Evolutionary conservation across 2,113 vertebrate species (phyloP).

Genomic region (Columbina picui): DNA sequence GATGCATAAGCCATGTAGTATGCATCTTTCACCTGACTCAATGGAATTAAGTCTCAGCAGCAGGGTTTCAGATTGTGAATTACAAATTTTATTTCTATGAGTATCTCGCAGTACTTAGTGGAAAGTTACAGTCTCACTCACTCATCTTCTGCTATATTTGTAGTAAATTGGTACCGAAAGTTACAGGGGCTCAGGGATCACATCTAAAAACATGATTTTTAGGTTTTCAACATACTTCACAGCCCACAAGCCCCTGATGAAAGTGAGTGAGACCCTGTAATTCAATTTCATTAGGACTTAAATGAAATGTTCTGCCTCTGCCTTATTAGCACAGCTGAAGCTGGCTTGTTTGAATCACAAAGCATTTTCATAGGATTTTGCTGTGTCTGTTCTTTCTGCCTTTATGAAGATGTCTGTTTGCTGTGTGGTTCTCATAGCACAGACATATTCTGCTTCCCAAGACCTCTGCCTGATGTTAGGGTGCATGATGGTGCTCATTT

Average conservation of each 20-base stretch:
- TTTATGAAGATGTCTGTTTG: not conserved
- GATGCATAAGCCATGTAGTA: not conserved
- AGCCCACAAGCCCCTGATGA: not conserved
- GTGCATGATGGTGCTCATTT: not conserved
- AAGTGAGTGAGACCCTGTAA: conserved; percentile 15
- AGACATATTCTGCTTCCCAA: not conserved
- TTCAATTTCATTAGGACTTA: not conserved
- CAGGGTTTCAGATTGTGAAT: not conserved
- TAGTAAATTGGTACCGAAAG: not conserved
- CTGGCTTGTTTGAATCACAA: not conserved
- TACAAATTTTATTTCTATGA: not conserved
- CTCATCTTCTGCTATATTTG: not conserved
- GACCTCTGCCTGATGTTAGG: not conserved
- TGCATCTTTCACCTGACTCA: not conserved
- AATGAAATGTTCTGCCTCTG: not conserved
- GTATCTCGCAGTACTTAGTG: not conserved
- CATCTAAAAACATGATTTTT: not conserved
- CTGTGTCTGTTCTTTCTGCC: not conserved
- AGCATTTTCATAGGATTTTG: not conserved
- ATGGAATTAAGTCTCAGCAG: not conserved
- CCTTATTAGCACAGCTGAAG: conserved; percentile 18
- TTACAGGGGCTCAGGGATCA: not conserved
- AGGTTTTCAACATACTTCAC: not conserved
- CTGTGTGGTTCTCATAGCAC: not conserved
- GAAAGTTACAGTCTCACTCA: not conserved